A percentile compares a stretch with the other conserved stretches of the same genome.
Conservation (phyloP, 2,113 vertebrate genomes). For the Columbina picui region DNA sequence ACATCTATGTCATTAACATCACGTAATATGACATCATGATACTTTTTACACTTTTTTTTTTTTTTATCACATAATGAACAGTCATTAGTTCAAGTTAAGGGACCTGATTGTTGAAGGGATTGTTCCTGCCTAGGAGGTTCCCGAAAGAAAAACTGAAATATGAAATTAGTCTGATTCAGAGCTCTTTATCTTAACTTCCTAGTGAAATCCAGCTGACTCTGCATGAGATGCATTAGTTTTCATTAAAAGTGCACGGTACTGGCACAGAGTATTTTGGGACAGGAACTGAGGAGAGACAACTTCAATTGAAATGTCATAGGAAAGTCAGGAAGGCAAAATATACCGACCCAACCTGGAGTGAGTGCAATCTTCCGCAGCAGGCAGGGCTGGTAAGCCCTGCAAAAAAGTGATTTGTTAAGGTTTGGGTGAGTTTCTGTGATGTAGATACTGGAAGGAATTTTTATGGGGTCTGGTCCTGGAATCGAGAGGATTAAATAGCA, state of each 20-base stretch:
- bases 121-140: not conserved
- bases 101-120: not conserved
- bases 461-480: slow-evolving; percentile 67
- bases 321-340: not conserved
- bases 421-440: slow-evolving; percentile 61
- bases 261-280: not conserved
- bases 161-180: not conserved
- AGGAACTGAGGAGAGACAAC: not conserved
- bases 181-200: not conserved
- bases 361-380: not conserved
- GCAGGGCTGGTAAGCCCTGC: slow-evolving; percentile 48
- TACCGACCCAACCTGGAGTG: not conserved
- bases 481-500: slow-evolving; percentile 46
- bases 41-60: not conserved
- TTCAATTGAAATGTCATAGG: not conserved
- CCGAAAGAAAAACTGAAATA: not conserved
- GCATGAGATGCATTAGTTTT: accelerated
- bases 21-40: not conserved
- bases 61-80: not conserved
- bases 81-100: not conserved
- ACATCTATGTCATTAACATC: not conserved
- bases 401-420: slow-evolving; percentile 62
- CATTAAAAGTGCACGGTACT: not conserved
- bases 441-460: slow-evolving; percentile 72
- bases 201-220: not conserved